Base-by-base conservation (phyloP, 2,888 invertebrate species). In the Lymantria monacha region DNA sequence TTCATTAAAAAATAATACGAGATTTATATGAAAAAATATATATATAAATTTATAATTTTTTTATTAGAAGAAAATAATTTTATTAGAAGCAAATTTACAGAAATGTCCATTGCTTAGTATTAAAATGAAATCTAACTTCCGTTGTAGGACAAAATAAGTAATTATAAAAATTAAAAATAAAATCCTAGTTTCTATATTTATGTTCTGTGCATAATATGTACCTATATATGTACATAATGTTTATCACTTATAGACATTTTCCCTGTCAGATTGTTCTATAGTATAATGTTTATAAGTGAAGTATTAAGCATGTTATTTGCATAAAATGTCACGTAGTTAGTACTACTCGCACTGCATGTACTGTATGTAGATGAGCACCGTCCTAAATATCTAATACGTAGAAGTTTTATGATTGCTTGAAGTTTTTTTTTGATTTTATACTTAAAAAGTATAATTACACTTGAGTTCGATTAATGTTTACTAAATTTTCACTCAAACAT, bases 291-390 rank as follows among this genome's bases (percentile, higher is more conserved):
- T 60, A 56, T 54, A 57, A 57, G 55, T 62, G 52, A 53, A 53
- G 15, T 41, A 8, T 7, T 45, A 48, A 59, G 79, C 79, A 79
- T 80, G 58, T 57, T 62, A 70, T 62, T 69, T 80, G 83, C 82
- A 85, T 63, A 61, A 63, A 73, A 71, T 70, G 57, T 68, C 75
- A 75, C 72, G 71, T 83, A 82, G 77, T 67, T 67, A 50, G 38
- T 57, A 61, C 45, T 66, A 22, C 61, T 63, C 63, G 85, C 86
- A 87, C 85, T 74, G 87, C 87, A 88, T 87, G 87, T 60, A 59
- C n/a, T n/a, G n/a, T n/a, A 51, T 59, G 49, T 72, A 70, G 70
- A 64, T 55, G 47, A 67, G 77, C 80, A 81, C 79, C 55, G 42
- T 69, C 68, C 55, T 60, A 61, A 63, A 61, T 48, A 54, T 47